Conservation (phyloP, 2,113 vertebrate genomes). For the Salvelinus sp. region DNA sequence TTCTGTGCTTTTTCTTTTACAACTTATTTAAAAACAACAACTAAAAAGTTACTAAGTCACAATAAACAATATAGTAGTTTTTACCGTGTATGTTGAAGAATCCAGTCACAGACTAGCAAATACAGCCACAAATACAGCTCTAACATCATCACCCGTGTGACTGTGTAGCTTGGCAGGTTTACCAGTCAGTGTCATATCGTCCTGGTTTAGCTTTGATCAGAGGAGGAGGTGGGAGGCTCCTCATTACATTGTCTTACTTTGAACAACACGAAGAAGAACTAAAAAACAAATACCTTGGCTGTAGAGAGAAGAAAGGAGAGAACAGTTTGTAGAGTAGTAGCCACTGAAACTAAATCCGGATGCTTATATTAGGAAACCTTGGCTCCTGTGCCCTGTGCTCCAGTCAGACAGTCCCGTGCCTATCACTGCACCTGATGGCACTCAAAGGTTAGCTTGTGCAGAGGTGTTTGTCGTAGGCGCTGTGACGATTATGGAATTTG, state of each 20-base stretch:
- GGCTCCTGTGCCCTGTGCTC: background rate
- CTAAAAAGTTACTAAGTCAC: background rate
- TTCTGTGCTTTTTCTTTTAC: background rate
- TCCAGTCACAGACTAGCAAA: too few relatives aligned
- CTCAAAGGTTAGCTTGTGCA: conserved; percentile 39
- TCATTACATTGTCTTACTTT: background rate
- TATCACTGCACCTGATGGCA: conserved; percentile 8
- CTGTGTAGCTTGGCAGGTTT: background rate
- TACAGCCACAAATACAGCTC: background rate
- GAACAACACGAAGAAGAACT: background rate
- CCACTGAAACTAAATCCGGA: background rate
- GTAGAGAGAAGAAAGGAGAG: background rate
- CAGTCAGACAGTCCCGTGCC: background rate
- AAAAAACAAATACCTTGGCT: conserved; percentile 11
- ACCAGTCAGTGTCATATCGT: too few relatives aligned
- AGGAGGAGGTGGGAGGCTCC: background rate
- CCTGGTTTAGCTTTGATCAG: background rate
- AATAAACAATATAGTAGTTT: background rate
- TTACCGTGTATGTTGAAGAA: too few relatives aligned
- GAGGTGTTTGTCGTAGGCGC: conserved; percentile 13
- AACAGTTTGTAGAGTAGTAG: background rate
- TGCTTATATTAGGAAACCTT: background rate
- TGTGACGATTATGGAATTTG: background rate
- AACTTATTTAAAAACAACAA: background rate
- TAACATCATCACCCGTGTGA: background rate